Evolutionary conservation across 1,140 invertebrate species (phyloP).

Genomic region (Rhopalosiphum maidis): DNA sequence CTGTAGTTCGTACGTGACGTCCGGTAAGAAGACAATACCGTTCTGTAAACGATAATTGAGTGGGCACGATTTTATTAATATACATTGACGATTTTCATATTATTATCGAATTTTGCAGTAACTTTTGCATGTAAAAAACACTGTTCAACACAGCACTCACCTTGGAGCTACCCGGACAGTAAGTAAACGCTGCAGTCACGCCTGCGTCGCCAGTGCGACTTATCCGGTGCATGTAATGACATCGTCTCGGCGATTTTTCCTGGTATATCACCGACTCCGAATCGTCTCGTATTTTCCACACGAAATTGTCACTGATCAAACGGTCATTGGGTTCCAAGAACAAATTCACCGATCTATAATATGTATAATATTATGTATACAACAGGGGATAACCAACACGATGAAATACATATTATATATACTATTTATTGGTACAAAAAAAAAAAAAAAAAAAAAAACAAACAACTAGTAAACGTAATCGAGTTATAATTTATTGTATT

Average conservation of each 20-base stretch:
- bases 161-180: conserved; percentile 33
- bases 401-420: too few species aligned
- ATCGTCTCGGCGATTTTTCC: conserved; percentile 8
- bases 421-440: neutral
- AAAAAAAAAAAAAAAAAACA: neutral
- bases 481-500: neutral
- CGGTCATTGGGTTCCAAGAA: conserved; percentile 29
- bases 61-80: neutral
- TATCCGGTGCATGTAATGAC: conserved; percentile 34
- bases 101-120: neutral
- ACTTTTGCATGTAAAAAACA: too few species aligned
- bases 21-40: conserved; percentile 39
- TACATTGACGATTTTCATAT: neutral
- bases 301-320: conserved; percentile 21
- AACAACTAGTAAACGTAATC: neutral
- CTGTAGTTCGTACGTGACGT: conserved; percentile 44
- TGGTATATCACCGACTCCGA: neutral
- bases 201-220: neutral
- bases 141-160: neutral
- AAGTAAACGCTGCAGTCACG: conserved; percentile 29
- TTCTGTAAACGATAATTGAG: neutral
- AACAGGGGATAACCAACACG: too few species aligned
- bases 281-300: conserved; percentile 25
- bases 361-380: too few species aligned
- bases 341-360: neutral